Evolutionary conservation across 2,797 vertebrate genomes (phyloP).

Genomic region (Gephyroberyx darwinii): DNA sequence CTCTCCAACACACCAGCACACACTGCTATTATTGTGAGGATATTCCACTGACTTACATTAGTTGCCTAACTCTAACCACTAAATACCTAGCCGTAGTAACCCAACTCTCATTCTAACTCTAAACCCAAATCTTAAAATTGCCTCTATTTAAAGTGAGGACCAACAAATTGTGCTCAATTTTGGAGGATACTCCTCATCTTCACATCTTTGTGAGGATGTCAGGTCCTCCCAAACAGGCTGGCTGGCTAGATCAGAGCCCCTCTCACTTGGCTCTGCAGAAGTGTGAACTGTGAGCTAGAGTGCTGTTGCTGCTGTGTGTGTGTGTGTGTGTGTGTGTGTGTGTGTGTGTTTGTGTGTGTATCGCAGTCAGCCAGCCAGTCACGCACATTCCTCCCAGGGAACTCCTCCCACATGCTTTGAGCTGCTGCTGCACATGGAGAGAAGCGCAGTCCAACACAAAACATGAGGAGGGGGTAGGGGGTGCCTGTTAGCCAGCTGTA

Average conservation of each 20-base stretch:
- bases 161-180: background rate
- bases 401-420: slow-evolving; percentile 79
- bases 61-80: background rate
- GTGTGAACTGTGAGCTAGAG: slow-evolving; percentile 56
- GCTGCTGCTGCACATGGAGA: slow-evolving; percentile 77
- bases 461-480: slow-evolving; percentile 53
- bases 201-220: background rate
- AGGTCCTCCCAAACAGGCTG: slow-evolving; percentile 58
- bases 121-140: background rate
- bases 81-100: background rate
- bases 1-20: slow-evolving; percentile 11
- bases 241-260: slow-evolving; percentile 66
- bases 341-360: slow-evolving; percentile 29
- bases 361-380: slow-evolving; percentile 67
- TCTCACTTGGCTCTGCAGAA: slow-evolving; percentile 74
- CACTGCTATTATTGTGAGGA: background rate
- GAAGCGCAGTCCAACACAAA: slow-evolving; percentile 74
- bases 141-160: background rate
- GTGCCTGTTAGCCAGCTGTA: slow-evolving; percentile 70
- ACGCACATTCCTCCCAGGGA: slow-evolving; percentile 78
- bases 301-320: slow-evolving; percentile 24
- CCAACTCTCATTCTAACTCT: background rate
- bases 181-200: background rate
- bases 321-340: slow-evolving; percentile 20
- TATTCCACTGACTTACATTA: background rate